Evolutionary conservation across 2,888 invertebrate species (phyloP).

Genomic region (Chalcosyrphus nemorum): DNA sequence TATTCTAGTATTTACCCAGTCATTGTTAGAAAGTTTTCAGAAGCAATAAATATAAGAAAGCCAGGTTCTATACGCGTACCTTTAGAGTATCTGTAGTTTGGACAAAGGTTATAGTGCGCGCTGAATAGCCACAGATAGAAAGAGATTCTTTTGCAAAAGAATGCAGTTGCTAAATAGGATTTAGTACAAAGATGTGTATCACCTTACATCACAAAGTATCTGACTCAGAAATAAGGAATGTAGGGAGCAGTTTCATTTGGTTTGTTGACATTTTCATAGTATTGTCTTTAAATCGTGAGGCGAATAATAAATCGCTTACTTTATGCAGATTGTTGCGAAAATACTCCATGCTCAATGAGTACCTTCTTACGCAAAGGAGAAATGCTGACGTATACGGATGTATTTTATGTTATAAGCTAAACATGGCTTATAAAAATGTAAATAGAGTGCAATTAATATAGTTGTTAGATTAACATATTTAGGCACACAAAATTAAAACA

Average conservation of each 20-base stretch:
- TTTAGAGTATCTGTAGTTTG: background rate
- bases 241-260: background rate
- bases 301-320: background rate
- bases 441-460: too few relatives aligned
- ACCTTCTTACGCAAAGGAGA: too few relatives aligned
- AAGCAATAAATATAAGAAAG: background rate
- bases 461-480: too few relatives aligned
- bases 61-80: background rate
- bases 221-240: background rate
- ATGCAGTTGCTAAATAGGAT: background rate
- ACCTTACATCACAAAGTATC: background rate
- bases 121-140: background rate
- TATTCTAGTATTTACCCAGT: conserved; percentile 13
- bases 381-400: too few relatives aligned
- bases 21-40: conserved; percentile 27
- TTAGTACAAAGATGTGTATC: background rate
- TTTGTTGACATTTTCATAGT: background rate
- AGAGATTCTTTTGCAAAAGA: background rate
- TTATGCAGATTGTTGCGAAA: background rate
- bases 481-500: too few relatives aligned
- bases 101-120: background rate
- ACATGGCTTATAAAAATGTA: too few relatives aligned
- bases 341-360: too few relatives aligned
- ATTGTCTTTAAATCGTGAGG: background rate
- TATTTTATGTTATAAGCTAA: too few relatives aligned